A percentile compares a stretch with the other conserved stretches of the same genome.
phyloP scores from a whole-genome alignment of 2,888 invertebrate species.

The Bembecia ichneumoniformis region DNA sequence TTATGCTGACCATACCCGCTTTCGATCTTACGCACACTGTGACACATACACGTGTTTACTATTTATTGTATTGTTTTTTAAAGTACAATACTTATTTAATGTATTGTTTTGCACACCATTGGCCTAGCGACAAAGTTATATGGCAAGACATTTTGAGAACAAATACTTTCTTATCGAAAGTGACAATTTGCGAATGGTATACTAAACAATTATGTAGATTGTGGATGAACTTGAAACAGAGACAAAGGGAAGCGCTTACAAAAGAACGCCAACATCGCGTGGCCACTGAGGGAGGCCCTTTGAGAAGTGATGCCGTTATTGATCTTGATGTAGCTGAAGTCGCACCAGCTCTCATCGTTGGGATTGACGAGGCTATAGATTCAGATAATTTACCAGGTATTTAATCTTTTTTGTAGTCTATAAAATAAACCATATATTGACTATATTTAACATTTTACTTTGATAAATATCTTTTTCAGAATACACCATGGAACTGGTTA shows the following conservation, averaged over 20 bases:
- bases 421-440: background rate
- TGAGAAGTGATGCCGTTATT: background rate
- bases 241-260: constrained; percentile 2
- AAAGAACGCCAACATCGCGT: constrained; percentile 2
- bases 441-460: background rate
- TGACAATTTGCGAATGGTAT: too few relatives aligned
- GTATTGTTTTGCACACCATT: too few relatives aligned
- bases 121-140: too few relatives aligned
- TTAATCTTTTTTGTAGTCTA: background rate
- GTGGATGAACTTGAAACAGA: constrained; percentile 2
- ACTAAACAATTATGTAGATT: constrained; percentile 3
- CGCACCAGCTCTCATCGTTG: constrained; percentile 2
- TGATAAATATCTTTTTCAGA: background rate
- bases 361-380: constrained; percentile 1
- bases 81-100: too few relatives aligned
- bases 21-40: too few relatives aligned
- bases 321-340: constrained; percentile 2
- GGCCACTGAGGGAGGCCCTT: constrained; percentile 1
- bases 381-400: constrained; percentile 1
- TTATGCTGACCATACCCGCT: too few relatives aligned
- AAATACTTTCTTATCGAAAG: too few relatives aligned
- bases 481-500: background rate
- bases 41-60: too few relatives aligned
- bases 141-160: too few relatives aligned
- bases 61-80: too few relatives aligned